Percentiles rank a stretch among this genome's conserved stretches.
Conservation (phyloP, 2,113 vertebrate species). For the Phoxinus phoxinus region DNA sequence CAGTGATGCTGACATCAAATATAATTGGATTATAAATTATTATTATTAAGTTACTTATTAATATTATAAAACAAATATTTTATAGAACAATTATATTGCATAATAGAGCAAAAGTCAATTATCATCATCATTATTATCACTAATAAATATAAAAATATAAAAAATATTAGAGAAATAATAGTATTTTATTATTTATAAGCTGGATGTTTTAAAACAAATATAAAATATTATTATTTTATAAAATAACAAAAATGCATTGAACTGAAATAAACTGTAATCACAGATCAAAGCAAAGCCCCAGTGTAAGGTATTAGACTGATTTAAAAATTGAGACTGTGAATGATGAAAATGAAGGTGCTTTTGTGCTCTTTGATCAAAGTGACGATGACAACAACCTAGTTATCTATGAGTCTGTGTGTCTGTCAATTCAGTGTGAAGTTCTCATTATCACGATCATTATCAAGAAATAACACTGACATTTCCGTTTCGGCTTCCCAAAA, state of each 20-base stretch:
- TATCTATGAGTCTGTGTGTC: not conserved
- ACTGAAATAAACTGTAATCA: not conserved
- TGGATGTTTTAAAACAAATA: not conserved
- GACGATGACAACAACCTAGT: not conserved
- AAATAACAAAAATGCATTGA: not conserved
- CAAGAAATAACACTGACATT: not conserved
- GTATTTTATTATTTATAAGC: not conserved
- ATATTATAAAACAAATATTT: no score
- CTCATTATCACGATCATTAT: not conserved
- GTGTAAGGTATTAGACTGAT: not conserved
- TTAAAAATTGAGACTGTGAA: not conserved
- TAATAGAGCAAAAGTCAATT: no score
- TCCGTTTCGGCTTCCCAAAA: not conserved
- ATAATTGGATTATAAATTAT: no score
- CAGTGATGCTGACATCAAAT: no score
- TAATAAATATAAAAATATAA: no score
- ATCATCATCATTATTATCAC: no score
- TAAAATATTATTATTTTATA: not conserved
- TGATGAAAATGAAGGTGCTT: not conserved
- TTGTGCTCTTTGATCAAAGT: constrained; percentile 12
- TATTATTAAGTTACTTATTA: no score
- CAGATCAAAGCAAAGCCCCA: not conserved
- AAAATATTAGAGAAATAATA: not conserved
- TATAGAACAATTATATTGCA: no score
- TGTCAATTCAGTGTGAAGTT: constrained; percentile 1